These are phyloP conservation scores for Acinonyx jubatus DNA, from an alignment of 2,113 vertebrate genomes.

Conservation along the genomic window DNA sequence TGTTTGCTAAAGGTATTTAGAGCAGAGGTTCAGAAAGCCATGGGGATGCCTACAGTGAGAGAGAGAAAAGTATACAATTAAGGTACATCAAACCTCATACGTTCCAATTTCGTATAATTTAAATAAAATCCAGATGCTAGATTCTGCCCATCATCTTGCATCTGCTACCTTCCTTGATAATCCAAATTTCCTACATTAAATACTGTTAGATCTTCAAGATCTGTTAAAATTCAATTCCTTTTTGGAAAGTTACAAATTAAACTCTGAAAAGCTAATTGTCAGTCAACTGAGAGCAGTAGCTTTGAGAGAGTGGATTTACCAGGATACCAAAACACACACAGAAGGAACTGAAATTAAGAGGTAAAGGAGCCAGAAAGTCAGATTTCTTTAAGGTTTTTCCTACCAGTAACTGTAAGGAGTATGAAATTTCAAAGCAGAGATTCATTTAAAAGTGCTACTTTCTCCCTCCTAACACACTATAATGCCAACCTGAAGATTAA, in stretches of 20 bases:
- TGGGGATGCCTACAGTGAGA: not conserved
- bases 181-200: not conserved
- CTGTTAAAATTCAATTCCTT: not conserved
- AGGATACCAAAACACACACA: not conserved
- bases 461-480: not conserved
- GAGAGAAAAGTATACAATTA: accelerated
- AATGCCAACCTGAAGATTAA: slow-evolving; percentile 34
- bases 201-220: not conserved
- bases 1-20: not conserved
- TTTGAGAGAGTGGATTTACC: not conserved
- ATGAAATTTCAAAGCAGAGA: slow-evolving; percentile 42
- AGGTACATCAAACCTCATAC: not conserved
- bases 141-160: not conserved
- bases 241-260: slow-evolving; percentile 41
- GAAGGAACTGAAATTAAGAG: not conserved
- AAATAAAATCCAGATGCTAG: not conserved
- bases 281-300: not conserved
- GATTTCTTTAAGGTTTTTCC: not conserved
- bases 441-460: not conserved
- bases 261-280: not conserved
- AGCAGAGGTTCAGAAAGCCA: not conserved
- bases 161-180: not conserved
- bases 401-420: not conserved
- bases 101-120: not conserved
- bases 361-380: not conserved